Evolutionary conservation across 35 echinoderm and acorn worm species (phyloP).

Genomic region (Hemicentrotus pulcherrimus): DNA sequence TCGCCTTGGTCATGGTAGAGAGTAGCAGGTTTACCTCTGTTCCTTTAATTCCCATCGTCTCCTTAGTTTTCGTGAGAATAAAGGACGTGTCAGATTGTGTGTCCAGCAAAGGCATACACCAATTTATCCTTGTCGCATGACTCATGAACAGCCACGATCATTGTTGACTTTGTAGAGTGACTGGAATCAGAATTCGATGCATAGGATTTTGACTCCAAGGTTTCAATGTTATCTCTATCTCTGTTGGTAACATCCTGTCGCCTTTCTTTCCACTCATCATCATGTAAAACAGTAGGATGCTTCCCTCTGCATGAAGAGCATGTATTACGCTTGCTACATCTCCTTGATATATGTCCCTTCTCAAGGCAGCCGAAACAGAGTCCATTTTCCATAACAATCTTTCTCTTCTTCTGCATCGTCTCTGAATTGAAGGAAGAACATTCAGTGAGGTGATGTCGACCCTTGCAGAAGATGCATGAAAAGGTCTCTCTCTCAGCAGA

Average conservation of each 20-base stretch:
- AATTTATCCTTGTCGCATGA: slow-evolving; percentile 45
- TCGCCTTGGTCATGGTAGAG: slow-evolving; percentile 41
- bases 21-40: not conserved
- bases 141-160: slow-evolving; percentile 73
- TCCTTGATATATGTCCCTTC: slow-evolving; percentile 49
- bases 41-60: not conserved
- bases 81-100: slow-evolving; percentile 25
- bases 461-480: too few relatives aligned
- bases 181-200: slow-evolving; percentile 5
- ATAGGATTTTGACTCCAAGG: not conserved
- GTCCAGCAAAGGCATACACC: slow-evolving; percentile 61
- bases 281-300: slow-evolving; percentile 73
- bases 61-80: not conserved
- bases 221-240: not conserved
- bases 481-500: too few relatives aligned
- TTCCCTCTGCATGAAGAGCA: slow-evolving; percentile 55
- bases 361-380: slow-evolving; percentile 63
- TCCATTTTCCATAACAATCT: slow-evolving; percentile 49
- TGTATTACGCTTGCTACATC: slow-evolving; percentile 40
- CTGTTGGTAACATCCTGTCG: slow-evolving; percentile 9
- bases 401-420: slow-evolving; percentile 21
- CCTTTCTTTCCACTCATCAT: not conserved
- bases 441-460: too few relatives aligned
- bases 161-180: slow-evolving; percentile 55
- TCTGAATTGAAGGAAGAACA: too few relatives aligned